phyloP scores from a whole-genome alignment of 1,140 invertebrate species.

The Lordiphosa stackelbergi region DNA sequence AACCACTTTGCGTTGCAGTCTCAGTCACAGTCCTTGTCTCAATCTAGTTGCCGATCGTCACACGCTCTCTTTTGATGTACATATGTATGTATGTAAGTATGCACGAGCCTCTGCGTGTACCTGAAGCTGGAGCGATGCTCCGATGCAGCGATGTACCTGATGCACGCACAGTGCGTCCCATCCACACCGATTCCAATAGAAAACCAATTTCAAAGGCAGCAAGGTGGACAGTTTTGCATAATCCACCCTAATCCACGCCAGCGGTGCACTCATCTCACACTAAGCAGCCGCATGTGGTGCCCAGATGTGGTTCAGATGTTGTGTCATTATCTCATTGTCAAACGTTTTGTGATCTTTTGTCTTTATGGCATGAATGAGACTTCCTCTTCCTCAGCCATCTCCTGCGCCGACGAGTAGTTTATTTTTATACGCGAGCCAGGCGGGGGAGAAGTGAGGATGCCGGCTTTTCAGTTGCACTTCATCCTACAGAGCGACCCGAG shows the following conservation, averaged over 20 bases:
- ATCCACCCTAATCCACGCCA: conserved; percentile 6
- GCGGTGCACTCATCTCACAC: background rate
- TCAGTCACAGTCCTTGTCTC: conserved; percentile 23
- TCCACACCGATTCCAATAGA: background rate
- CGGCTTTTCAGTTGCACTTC: no score
- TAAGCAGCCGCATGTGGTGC: conserved; percentile 31
- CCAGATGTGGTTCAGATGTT: conserved; percentile 59
- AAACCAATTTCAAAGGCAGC: background rate
- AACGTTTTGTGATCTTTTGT: conserved; percentile 38
- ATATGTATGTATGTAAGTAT: conserved; percentile 6
- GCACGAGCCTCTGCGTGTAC: background rate
- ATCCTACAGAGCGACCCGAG: no score
- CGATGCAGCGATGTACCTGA: conserved; percentile 2
- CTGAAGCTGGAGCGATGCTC: background rate
- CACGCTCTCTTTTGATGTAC: conserved; percentile 16
- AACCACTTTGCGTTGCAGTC: conserved; percentile 26
- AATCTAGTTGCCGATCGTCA: conserved; percentile 39
- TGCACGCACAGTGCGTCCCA: background rate
- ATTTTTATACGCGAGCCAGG: no score
- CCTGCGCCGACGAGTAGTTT: background rate
- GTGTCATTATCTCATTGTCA: conserved; percentile 42
- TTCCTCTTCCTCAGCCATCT: background rate
- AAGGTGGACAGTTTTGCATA: conserved; percentile 7
- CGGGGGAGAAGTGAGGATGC: no score
- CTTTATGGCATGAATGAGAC: conserved; percentile 2